Conservation (phyloP, 2,888 invertebrate genomes). For the Drosophila colorata region DNA sequence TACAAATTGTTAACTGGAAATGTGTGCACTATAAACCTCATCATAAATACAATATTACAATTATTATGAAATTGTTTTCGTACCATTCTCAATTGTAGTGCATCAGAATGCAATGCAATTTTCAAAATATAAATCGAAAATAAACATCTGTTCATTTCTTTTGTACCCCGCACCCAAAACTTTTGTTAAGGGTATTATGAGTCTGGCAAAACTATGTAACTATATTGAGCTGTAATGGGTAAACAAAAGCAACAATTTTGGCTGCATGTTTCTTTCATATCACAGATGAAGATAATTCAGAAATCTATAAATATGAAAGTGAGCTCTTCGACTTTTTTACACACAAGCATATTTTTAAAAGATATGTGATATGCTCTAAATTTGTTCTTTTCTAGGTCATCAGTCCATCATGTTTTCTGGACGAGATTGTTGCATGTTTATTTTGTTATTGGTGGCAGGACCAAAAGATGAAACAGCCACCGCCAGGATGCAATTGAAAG, state of each 20-base stretch:
- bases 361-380: no score
- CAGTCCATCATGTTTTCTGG: background rate
- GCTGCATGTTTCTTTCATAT: no score
- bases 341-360: no score
- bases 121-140: conserved; percentile 33
- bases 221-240: background rate
- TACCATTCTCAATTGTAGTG: background rate
- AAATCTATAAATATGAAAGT: no score
- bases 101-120: conserved; percentile 8
- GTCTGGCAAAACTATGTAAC: background rate
- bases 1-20: no score
- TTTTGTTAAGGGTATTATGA: background rate
- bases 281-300: no score
- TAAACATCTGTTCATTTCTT: conserved; percentile 24
- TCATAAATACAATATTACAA: background rate
- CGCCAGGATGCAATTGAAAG: conserved; percentile 24
- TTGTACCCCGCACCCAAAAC: background rate
- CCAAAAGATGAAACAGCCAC: conserved; percentile 20
- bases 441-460: background rate
- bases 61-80: conserved; percentile 16
- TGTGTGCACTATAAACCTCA: no score
- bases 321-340: no score
- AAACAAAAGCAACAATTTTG: no score
- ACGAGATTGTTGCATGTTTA: background rate
- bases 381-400: background rate